Conservation (phyloP, 1,140 invertebrate genomes). For the Homalodisca vitripennis region DNA sequence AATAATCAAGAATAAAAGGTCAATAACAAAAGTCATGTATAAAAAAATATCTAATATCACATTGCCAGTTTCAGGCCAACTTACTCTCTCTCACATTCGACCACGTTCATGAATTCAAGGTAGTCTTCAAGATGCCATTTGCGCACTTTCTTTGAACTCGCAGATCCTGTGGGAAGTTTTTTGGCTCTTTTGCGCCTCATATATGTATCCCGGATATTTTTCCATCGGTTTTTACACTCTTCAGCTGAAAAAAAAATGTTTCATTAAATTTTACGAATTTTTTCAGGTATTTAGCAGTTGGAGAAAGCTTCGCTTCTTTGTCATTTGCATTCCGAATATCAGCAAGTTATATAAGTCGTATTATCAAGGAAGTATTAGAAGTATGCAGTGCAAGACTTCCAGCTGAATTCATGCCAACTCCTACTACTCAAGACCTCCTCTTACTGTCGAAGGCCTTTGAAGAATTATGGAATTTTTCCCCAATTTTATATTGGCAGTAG, state of each 20-base stretch:
- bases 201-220: slow-evolving; percentile 10
- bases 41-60: neutral
- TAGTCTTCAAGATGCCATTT: slow-evolving; percentile 19
- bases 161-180: slow-evolving; percentile 19
- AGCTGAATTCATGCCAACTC: neutral
- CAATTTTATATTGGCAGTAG: slow-evolving; percentile 45
- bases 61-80: neutral
- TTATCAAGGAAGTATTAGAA: neutral
- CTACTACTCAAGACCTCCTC: neutral
- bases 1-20: neutral
- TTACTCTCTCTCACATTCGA: slow-evolving; percentile 23
- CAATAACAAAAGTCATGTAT: neutral
- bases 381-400: neutral
- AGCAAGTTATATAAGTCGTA: slow-evolving; percentile 1
- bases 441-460: neutral
- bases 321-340: neutral
- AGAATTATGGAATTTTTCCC: slow-evolving; percentile 45
- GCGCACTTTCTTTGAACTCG: slow-evolving; percentile 9
- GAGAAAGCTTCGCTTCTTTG: slow-evolving; percentile 9
- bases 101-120: neutral
- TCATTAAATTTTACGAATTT: neutral
- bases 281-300: slow-evolving; percentile 13
- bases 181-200: slow-evolving; percentile 1
- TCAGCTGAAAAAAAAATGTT: neutral
- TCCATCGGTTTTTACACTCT: slow-evolving; percentile 12